These are phyloP conservation scores for Leptopilina boulardi DNA, from an alignment of 1,140 invertebrate species.

Conservation along the genomic window DNA sequence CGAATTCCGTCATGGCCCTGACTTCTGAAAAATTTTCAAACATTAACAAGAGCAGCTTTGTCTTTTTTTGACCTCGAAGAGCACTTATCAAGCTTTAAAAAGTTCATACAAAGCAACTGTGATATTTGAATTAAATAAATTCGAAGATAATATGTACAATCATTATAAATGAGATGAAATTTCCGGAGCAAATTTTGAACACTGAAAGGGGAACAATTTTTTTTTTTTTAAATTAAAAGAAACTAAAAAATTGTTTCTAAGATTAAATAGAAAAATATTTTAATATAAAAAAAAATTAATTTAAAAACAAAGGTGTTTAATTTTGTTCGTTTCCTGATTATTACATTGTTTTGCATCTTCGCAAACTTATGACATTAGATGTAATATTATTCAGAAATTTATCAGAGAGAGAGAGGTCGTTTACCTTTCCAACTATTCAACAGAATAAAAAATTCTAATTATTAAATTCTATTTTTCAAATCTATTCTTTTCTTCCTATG, in stretches of 20 bases:
- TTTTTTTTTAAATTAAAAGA: no score
- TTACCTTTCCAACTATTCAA: neutral
- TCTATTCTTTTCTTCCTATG: neutral
- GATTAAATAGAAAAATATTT: neutral
- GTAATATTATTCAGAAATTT: neutral
- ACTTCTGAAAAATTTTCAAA: no score
- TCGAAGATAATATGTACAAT: neutral
- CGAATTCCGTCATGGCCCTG: neutral
- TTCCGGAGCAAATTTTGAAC: neutral
- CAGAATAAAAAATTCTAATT: neutral
- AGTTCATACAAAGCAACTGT: neutral
- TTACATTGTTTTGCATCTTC: neutral
- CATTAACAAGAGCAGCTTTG: conserved; percentile 6
- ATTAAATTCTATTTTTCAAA: neutral
- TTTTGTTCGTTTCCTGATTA: no score
- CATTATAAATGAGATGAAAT: neutral
- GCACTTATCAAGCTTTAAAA: neutral
- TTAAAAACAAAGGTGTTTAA: neutral
- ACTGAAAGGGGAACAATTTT: neutral
- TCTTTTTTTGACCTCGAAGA: conserved; percentile 5
- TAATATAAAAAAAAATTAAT: neutral
- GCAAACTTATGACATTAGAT: neutral
- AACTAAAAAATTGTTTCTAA: neutral
- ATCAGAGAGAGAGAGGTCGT: neutral
- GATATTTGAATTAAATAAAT: neutral